Base-by-base conservation (phyloP, 2,797 vertebrate genomes). In the Salarias fasciatus region DNA sequence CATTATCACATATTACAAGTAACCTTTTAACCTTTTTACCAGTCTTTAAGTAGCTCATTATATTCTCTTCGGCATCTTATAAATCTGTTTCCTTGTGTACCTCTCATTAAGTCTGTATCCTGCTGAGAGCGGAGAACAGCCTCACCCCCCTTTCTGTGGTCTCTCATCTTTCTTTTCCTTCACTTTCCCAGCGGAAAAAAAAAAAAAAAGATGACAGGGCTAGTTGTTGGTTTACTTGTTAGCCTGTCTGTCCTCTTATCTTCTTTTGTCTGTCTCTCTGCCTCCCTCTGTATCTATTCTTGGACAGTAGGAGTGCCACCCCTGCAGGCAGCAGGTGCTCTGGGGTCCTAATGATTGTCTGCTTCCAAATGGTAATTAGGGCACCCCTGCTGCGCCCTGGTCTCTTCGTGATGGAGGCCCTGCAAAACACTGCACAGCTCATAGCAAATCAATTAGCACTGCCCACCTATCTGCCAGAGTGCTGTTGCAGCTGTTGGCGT, bases 291-390 rank as follows among this genome's bases (percentile, higher is more conserved):
- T 49, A 18, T 71, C 62, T 77, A 59, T 79, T 72, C 67, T 40
- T 31, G 38, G 52, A 55, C 69, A 49, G 73, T 57, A 50, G 68
- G 60, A 69, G 71, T 41, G 61, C 63, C 75, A 63, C 67, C 74
- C 56, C 67, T 72, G 61, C 62, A 69, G 84, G 70, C 75, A 70
- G 79, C 80, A 76, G 84, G 82, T 79, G 83, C 71, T 78, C 72
- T 56, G 58, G 55, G 66, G 61, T 76, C 71, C 65, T 81, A 77
- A 82, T 80, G 80, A 80, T 75, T 78, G 69, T 74, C 75, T 76
- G 69, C 60, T 61, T 84, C 82, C 73, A 79, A 86, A 75, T 84
- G 78, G 69, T 84, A 87, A 89, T 91, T 83, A 85, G 67, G 76
- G 77, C 82, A 60, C 70, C 55, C 83, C 78, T 51, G 70, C 84